A percentile compares a stretch with the other conserved stretches of the same genome.
Conservation (phyloP, 2,888 invertebrate genomes). For the Stenchaetothrips biformis region DNA sequence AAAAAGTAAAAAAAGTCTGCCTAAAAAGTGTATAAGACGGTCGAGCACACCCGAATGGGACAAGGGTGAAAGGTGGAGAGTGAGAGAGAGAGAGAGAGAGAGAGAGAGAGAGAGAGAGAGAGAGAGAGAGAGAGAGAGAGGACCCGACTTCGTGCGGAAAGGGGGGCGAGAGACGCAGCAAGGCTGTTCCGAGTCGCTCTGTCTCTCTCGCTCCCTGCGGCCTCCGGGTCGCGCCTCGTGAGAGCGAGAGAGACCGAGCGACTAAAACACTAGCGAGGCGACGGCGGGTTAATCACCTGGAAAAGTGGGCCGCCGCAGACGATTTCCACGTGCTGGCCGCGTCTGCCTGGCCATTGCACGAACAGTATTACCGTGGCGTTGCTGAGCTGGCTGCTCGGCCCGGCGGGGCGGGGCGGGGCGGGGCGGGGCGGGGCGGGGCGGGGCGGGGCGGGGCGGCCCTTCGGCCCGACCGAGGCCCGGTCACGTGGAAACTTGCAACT, state of each 20-base stretch:
- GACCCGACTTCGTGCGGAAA: background rate
- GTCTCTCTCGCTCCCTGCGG: too few relatives aligned
- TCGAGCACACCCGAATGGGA: too few relatives aligned
- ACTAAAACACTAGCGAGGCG: too few relatives aligned
- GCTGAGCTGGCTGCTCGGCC: background rate
- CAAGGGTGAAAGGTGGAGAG: background rate
- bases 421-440: too few relatives aligned
- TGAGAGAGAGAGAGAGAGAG: conserved; percentile 5
- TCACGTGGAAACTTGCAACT: too few relatives aligned
- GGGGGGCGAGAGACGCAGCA: background rate
- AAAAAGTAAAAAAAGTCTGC: too few relatives aligned
- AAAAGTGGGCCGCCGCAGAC: background rate
- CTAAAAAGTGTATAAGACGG: too few relatives aligned
- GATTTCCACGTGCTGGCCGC: background rate
- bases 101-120: background rate
- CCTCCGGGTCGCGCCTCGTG: too few relatives aligned
- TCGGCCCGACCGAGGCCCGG: too few relatives aligned
- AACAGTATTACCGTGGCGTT: background rate
- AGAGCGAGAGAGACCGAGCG: too few relatives aligned
- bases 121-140: background rate
- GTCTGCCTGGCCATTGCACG: background rate
- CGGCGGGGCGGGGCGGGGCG: background rate
- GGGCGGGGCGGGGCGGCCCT: too few relatives aligned
- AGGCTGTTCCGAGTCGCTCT: too few relatives aligned
- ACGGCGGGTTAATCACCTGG: background rate